Evolutionary conservation across 2,797 vertebrate species (phyloP), one percentile per base, ranked within the genome.

Genomic region (Fringilla coelebs): DNA sequence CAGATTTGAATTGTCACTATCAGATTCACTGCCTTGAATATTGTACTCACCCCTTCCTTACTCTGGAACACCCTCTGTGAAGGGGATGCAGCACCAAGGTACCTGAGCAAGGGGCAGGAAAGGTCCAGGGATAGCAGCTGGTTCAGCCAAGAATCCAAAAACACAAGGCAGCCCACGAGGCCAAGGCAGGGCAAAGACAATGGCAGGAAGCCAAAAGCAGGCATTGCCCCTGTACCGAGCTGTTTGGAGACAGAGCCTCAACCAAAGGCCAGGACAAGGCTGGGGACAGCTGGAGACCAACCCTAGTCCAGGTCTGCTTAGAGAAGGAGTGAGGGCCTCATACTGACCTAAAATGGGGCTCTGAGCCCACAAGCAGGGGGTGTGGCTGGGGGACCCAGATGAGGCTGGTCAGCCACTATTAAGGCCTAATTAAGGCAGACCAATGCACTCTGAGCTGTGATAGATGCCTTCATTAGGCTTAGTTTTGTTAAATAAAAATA

Each of bases 261-360:
- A 5, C 19, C 24, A 2, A 17, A 3, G 10, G 11, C 32, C 17
- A 34, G 3, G 4, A 7, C 18, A 68, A 20, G 7, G 40, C 29
- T 12, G 5, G 1, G 12, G 2, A 0, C 7, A 66, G 4, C 41
- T 16, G 0, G 5, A 34, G 2, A 43, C 32, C 49, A 40, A 0
- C 7, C 2, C 38, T 10, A 0, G 6, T 14, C 19, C 6, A 52
- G 5, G 6, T 19, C 9, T 6, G 0, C 15, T 6, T 0, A 14
- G 0, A 0, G 8, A 21, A 1, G 1, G 0, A 2, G 0, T 0
- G 0, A 2, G 0, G 0, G 0, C 1, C 7, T 19, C 1, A 0
- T 7, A 6, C 24, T 75, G n/a, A 17, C n/a, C 58, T 81, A 67
- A 81, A 78, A 52, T 34, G 25, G 38, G 36, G 63, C 24, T 71